Evolutionary conservation across 2,113 vertebrate species (phyloP).

Genomic region (Corvus cornix): DNA sequence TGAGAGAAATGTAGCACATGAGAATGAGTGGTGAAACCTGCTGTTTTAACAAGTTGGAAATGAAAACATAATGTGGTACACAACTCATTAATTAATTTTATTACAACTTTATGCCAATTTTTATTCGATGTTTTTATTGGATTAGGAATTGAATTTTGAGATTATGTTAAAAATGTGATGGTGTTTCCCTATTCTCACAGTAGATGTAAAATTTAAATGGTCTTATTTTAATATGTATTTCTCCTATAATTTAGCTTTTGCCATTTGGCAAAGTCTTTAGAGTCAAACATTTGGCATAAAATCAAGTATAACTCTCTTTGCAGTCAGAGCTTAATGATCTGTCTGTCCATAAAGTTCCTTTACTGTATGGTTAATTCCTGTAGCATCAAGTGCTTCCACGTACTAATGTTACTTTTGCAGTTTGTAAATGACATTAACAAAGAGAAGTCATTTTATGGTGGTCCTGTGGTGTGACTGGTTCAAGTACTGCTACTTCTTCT

Average conservation of each 20-base stretch:
- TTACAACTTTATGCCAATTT: constrained; percentile 11
- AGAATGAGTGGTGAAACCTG: constrained; percentile 13
- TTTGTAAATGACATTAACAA: constrained; percentile 42
- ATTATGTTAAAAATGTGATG: constrained; percentile 21
- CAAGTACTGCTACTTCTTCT: not conserved
- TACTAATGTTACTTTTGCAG: constrained; percentile 33
- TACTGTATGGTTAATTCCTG: constrained; percentile 34
- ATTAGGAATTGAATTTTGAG: constrained; percentile 30
- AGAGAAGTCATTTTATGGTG: not conserved
- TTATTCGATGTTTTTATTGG: constrained; percentile 43
- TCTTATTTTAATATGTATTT: constrained; percentile 32
- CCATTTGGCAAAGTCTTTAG: constrained; percentile 29
- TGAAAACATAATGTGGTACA: constrained; percentile 24
- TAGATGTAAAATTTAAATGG: constrained; percentile 42
- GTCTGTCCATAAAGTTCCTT: constrained; percentile 37
- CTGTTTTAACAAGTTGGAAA: constrained; percentile 45
- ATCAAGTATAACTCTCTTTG: constrained; percentile 18
- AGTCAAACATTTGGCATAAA: constrained; percentile 44
- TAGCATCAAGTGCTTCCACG: constrained; percentile 40
- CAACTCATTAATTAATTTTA: constrained; percentile 51
- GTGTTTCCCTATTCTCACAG: constrained; percentile 43
- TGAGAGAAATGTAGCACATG: not conserved
- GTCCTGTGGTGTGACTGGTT: not conserved
- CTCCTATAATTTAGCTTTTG: constrained; percentile 19
- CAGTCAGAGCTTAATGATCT: constrained; percentile 47